These are phyloP conservation scores for Latheticus oryzae DNA, from an alignment of 2,888 invertebrate species.

Conservation along the genomic window DNA sequence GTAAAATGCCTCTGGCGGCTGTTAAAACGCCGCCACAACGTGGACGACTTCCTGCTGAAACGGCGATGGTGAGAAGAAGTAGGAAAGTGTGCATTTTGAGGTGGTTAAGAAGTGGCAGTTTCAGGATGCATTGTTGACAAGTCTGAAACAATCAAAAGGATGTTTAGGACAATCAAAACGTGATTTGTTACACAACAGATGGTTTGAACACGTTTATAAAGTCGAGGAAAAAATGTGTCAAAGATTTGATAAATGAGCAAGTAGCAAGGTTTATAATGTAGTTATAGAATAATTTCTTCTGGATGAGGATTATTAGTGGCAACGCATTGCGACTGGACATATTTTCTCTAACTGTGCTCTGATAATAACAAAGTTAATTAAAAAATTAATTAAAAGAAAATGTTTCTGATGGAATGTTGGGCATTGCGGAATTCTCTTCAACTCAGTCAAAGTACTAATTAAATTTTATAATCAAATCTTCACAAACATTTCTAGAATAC, in stretches of 20 bases:
- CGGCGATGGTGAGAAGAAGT: slow-evolving; percentile 23
- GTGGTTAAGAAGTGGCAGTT: not conserved
- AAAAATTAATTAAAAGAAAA: slow-evolving; percentile 38
- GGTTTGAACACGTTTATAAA: no score
- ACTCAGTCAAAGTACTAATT: slow-evolving; percentile 28
- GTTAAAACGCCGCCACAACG: slow-evolving; percentile 76
- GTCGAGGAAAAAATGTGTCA: no score
- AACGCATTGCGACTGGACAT: no score
- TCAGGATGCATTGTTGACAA: no score
- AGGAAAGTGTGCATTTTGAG: slow-evolving; percentile 27
- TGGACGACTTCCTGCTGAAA: slow-evolving; percentile 25
- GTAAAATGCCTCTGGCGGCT: slow-evolving; percentile 76
- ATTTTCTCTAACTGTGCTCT: not conserved
- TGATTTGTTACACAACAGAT: no score
- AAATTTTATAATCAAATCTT: slow-evolving; percentile 36
- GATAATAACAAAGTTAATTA: slow-evolving; percentile 31
- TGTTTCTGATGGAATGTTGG: slow-evolving; percentile 25
- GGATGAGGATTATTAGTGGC: no score
- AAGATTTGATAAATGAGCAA: no score
- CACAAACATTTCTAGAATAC: slow-evolving; percentile 29
- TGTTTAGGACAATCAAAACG: no score
- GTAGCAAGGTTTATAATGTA: no score
- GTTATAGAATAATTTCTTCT: no score
- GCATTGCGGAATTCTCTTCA: slow-evolving; percentile 3
- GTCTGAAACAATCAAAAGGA: no score